phyloP scores from a whole-genome alignment of 2,888 invertebrate genomes.

The Cordilura impudica region DNA sequence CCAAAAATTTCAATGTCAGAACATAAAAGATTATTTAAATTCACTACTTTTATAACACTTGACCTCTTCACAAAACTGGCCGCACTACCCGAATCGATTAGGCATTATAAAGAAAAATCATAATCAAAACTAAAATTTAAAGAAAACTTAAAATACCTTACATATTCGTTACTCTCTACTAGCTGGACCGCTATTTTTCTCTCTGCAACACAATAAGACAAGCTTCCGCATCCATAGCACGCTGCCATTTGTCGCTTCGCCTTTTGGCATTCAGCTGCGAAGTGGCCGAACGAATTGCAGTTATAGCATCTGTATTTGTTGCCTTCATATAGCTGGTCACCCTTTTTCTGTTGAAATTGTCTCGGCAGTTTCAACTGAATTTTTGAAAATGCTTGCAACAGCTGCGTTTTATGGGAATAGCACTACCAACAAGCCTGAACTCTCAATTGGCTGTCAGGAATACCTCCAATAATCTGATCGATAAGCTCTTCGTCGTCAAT shows the following conservation, averaged over 20 bases:
- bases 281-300: slow-evolving; percentile 30
- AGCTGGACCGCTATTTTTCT: slow-evolving; percentile 26
- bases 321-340: neutral
- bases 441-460: slow-evolving; percentile 18
- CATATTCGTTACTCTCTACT: slow-evolving; percentile 2
- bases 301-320: no score
- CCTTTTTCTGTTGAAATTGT: neutral
- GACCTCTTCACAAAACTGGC: no score
- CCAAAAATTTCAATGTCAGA: no score
- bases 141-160: no score
- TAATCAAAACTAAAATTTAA: no score
- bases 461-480: no score
- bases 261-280: slow-evolving; percentile 33
- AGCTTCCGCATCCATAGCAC: slow-evolving; percentile 19
- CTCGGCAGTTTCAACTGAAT: slow-evolving; percentile 17
- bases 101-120: no score
- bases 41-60: no score
- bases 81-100: no score
- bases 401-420: slow-evolving; percentile 15
- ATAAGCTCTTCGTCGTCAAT: no score
- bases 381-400: slow-evolving; percentile 43
- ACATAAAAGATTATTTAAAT: no score
- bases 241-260: slow-evolving; percentile 31
- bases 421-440: slow-evolving; percentile 33
- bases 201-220: slow-evolving; percentile 6